These are phyloP conservation scores for Onychostruthus taczanowskii DNA, from an alignment of 2,113 vertebrate species.

Conservation along the genomic window DNA sequence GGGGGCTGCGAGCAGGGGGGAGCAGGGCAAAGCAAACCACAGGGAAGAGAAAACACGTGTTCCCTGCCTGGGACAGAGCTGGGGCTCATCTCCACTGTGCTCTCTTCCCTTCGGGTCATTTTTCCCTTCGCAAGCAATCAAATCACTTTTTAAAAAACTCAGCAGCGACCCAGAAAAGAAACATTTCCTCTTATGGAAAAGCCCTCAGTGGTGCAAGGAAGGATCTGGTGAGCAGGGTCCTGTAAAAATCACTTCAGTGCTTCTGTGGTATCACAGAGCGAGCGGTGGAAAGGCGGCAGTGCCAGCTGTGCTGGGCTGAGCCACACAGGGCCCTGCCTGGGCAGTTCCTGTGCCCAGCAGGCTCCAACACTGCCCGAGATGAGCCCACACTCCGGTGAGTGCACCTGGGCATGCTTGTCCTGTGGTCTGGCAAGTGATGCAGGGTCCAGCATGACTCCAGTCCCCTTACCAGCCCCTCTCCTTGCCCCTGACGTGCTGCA, in stretches of 20 bases:
- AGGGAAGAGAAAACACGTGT: conserved; percentile 30
- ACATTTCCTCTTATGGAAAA: conserved; percentile 62
- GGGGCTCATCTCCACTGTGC: neutral
- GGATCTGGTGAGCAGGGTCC: neutral
- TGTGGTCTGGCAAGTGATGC: neutral
- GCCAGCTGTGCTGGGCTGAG: neutral
- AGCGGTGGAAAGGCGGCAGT: fast-evolving
- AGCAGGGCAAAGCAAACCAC: neutral
- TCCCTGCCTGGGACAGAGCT: neutral
- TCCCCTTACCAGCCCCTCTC: neutral
- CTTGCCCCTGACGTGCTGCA: neutral
- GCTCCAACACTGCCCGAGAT: fast-evolving
- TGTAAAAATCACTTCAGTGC: neutral
- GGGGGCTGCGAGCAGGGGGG: neutral
- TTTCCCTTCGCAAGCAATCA: conserved; percentile 25
- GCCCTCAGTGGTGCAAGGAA: neutral
- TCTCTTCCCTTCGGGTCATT: conserved; percentile 35
- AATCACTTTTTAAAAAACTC: conserved; percentile 39
- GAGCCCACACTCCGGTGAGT: fast-evolving
- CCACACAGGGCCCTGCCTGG: neutral
- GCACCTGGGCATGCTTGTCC: fast-evolving
- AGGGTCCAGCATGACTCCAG: neutral
- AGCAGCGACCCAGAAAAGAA: conserved; percentile 49
- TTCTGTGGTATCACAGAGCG: fast-evolving
- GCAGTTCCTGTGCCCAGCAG: neutral